Percentiles rank a stretch among this genome's conserved stretches.
Evolutionary conservation across 2,888 invertebrate species (phyloP).

Genomic region (Conistra vaccinii): DNA sequence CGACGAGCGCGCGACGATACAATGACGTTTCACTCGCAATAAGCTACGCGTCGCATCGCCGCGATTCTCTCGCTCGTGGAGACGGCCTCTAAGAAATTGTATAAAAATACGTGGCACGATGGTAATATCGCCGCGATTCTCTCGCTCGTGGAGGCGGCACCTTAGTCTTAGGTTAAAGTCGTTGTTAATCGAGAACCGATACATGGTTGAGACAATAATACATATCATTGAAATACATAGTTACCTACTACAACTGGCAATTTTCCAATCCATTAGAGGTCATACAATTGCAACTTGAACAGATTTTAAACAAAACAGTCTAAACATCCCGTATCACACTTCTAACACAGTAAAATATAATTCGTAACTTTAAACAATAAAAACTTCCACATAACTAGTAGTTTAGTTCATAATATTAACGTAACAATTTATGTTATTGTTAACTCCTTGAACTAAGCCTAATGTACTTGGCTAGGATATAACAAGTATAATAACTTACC

Average conservation of each 20-base stretch:
- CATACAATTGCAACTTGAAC: not conserved
- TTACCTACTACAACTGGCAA: not conserved
- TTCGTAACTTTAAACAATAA: constrained; percentile 38
- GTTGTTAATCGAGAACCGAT: not conserved
- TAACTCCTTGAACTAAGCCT: constrained; percentile 64
- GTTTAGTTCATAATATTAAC: constrained; percentile 52
- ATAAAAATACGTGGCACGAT: no score
- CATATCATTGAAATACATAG: not conserved
- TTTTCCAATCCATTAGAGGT: not conserved
- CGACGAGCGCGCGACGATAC: no score
- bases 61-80: no score
- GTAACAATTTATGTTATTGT: constrained; percentile 62
- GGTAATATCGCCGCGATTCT: no score
- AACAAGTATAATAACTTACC: constrained; percentile 59
- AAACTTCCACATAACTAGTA: constrained; percentile 36
- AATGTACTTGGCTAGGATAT: constrained; percentile 59
- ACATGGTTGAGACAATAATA: not conserved
- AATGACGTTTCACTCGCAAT: no score
- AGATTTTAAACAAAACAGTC: not conserved
- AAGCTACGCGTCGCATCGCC: no score
- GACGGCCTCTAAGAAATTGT: no score
- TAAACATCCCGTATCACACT: not conserved
- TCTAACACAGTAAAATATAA: constrained; percentile 7
- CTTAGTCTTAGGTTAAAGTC: not conserved
- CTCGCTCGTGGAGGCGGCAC: no score